Base-by-base conservation (phyloP, 2,113 vertebrate species). In the Nesospiza acunhae region DNA sequence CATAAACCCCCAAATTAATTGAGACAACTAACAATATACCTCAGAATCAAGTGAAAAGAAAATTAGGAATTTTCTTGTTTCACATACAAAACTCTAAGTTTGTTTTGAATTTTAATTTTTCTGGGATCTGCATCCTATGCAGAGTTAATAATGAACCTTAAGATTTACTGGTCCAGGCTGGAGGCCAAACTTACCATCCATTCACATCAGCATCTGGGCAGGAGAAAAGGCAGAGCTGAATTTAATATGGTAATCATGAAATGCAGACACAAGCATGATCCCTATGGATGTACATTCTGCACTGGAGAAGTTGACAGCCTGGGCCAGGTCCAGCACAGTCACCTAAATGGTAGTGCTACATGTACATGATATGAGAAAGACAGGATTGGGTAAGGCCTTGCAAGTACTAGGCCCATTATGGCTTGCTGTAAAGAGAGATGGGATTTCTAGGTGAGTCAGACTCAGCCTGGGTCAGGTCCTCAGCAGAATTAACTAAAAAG, bases 221-320 rank as follows among this genome's bases (percentile, higher is more conserved):
- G 27, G 11, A 89, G 14, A 46, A 75, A 91, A 75, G 20, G 26
- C 8, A 84, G 10, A 47, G 26, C 35, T 63, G 28, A 69, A 37
- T 18, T 35, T 24, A 53, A 44, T 28, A 9, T 0, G 0, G 26
- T 41, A 50, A 30, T 41, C 0, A 1, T 10, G 26, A 14, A 59
- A 12, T 28, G 84, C 9, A 76, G 55, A 50, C 14, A 37, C 0
- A 0, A 77, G 13, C 8, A 16, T 19, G 42, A 63, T 53, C 17
- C 12, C 63, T 81, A 2, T 8, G 28, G 37, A 72, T 63, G 22
- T 9, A 14, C 20, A 41, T 6, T 4, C 9, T 42, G 11, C 23
- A 20, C 24, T 17, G n/a, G 9, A 59, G 6, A 52, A 7, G 5
- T 20, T 31, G 37, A 28, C 30, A 58, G 2, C 8, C 62, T 47